These are phyloP conservation scores for Pipistrellus nathusii DNA, from an alignment of 2,797 vertebrate genomes.

Conservation along the genomic window DNA sequence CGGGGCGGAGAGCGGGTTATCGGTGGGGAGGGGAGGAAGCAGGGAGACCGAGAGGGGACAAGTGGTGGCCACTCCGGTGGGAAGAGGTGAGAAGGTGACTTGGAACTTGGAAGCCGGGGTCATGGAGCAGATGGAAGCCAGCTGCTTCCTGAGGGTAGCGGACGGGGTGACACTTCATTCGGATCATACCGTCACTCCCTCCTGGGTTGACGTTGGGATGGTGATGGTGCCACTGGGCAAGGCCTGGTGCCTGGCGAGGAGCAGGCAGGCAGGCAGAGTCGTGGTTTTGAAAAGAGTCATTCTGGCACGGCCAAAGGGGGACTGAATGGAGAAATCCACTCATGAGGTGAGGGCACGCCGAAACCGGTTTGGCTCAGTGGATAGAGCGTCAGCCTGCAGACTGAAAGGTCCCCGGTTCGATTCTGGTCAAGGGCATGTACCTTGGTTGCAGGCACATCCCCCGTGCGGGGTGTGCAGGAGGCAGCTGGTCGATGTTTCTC, in stretches of 20 bases:
- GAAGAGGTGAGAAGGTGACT: background rate
- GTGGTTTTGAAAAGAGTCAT: background rate
- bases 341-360: too few species aligned
- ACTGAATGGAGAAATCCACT: background rate
- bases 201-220: rapidly evolving
- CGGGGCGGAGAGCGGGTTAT: background rate
- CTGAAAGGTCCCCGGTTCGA: too few species aligned
- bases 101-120: background rate
- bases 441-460: too few species aligned
- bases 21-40: rapidly evolving
- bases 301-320: background rate
- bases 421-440: too few species aligned
- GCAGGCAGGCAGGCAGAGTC: background rate
- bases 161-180: too few species aligned
- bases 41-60: too few species aligned
- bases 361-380: too few species aligned
- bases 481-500: too few species aligned
- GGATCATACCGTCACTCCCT: background rate
- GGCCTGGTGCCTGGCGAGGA: too few species aligned
- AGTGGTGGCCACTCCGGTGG: too few species aligned
- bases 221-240: background rate
- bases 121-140: rapidly evolving
- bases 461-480: too few species aligned
- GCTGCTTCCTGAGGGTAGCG: rapidly evolving
- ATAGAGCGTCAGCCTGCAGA: too few species aligned